phyloP scores from a whole-genome alignment of 2,797 vertebrate genomes.

The Orestias chungarensis region DNA sequence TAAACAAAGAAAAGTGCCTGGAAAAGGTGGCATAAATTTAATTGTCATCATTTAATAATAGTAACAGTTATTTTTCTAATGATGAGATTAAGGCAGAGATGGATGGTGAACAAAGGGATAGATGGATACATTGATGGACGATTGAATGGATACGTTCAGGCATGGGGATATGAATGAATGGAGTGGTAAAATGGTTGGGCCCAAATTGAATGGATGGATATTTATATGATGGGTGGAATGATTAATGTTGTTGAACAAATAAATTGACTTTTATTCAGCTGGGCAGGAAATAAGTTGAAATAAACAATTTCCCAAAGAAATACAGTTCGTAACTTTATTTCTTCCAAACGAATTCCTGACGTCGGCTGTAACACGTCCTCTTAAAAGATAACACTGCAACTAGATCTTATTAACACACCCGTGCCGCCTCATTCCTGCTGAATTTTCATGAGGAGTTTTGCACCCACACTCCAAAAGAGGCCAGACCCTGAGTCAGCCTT shows the following conservation, averaged over 20 bases:
- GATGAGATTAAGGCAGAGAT: not conserved
- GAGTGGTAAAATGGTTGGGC: too few relatives aligned
- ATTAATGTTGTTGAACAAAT: not conserved
- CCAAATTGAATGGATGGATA: too few relatives aligned
- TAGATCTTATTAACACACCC: constrained; percentile 40
- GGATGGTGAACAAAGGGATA: not conserved
- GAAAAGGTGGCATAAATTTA: not conserved
- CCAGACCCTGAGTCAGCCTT: constrained; percentile 22
- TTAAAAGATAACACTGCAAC: constrained; percentile 38
- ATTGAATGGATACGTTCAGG: too few relatives aligned
- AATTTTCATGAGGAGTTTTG: constrained; percentile 38
- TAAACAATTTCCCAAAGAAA: not conserved
- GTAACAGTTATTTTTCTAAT: not conserved
- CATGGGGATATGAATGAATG: too few relatives aligned
- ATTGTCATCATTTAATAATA: not conserved
- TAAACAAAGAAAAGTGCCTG: not conserved
- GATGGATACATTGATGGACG: not conserved
- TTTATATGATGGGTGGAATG: not conserved
- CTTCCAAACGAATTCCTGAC: constrained; percentile 47
- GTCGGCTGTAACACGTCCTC: constrained; percentile 26
- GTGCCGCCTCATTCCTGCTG: constrained; percentile 34
- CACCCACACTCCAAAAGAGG: constrained; percentile 27
- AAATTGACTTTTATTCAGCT: not conserved
- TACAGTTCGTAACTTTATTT: not conserved
- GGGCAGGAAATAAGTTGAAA: not conserved